Percentiles rank a stretch among this genome's conserved stretches.
phyloP scores from a whole-genome alignment of 2,113 vertebrate species.

The Sciurus niger region DNA sequence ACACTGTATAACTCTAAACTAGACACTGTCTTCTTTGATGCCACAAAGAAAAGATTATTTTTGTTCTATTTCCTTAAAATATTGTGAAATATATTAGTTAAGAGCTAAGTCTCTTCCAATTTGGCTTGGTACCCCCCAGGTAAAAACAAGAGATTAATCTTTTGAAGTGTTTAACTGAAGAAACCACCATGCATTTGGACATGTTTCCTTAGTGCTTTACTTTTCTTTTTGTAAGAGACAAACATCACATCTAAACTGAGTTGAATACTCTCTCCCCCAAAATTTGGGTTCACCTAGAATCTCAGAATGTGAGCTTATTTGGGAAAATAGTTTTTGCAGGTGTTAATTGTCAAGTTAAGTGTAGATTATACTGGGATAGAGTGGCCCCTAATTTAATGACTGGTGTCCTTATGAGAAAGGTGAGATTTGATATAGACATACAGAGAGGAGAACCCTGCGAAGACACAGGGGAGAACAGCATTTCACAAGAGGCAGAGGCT shows the following conservation, averaged over 20 bases:
- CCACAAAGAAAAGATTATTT: background rate
- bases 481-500: background rate
- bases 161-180: background rate
- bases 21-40: background rate
- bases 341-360: background rate
- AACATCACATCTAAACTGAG: background rate
- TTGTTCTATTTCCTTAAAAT: conserved; percentile 21
- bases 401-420: background rate
- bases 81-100: conserved; percentile 9
- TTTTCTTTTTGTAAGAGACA: conserved; percentile 17
- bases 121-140: background rate
- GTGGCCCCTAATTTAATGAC: background rate
- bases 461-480: background rate
- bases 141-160: background rate
- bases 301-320: background rate
- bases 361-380: background rate
- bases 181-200: background rate
- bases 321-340: background rate
- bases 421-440: background rate
- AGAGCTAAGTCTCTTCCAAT: background rate
- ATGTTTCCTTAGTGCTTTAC: background rate
- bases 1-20: background rate
- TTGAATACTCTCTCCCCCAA: background rate
- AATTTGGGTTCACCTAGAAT: background rate
- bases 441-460: background rate